Evolutionary conservation across 2,113 vertebrate genomes (phyloP), one percentile per base, ranked within the genome.

Genomic region (Myotis brandtii): DNA sequence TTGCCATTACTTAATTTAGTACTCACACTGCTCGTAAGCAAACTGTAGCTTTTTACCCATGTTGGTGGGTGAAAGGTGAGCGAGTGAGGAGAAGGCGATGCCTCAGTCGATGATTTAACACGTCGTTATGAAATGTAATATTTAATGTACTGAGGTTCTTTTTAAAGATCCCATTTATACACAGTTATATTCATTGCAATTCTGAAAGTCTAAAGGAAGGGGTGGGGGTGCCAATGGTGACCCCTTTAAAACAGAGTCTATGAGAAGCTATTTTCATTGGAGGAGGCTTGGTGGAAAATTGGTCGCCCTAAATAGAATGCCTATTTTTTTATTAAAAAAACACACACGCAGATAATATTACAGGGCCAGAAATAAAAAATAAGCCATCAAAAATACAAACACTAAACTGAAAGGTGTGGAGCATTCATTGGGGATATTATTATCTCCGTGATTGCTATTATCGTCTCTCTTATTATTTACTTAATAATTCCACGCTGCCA

Each of bases 401-500:
- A 0, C 10, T 52, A 67, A 92, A 95, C 88, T 2, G 66, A 82
- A 94, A 96, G 92, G 91, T 93, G 95, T 73, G 93, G 92, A 97
- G 93, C 37, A 34, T 48, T 32, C 40, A 34, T 48, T 27, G 96
- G 93, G 93, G 89, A 92, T 96, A 93, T 76, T 93, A 69, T 92
- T 86, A 84, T 93, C 86, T 89, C 96, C 43, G 52, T 75, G 46
- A 56, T 54, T 52, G 70, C 72, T 92, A 32, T 89, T 40, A 82
- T 62, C 54, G 30, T 52, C 59, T 83, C 96, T 96, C 96, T 96
- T 91, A 95, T 89, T 91, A 97, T 97, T 95, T 94, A 66, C 84
- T 93, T 97, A 97, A 96, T 97, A 97, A 98, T 98, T 97, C 93
- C 97, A 46, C 20, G 66, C 91, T 75, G 93, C 85, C 90, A 97